phyloP scores from a whole-genome alignment of 1,140 invertebrate genomes.

The Brachionus rotundiformis region DNA sequence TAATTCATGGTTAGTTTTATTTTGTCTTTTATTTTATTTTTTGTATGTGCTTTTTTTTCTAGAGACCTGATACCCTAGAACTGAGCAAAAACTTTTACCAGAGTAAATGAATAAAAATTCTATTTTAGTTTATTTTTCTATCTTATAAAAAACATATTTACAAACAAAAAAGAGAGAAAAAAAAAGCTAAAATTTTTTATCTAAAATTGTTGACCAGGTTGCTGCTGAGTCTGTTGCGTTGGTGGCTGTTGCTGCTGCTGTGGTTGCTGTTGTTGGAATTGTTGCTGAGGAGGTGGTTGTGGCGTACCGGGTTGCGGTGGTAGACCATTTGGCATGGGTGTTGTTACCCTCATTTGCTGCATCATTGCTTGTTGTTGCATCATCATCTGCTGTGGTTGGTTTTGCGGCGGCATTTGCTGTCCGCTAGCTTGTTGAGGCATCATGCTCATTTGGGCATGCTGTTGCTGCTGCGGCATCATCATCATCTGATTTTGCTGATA shows the following conservation, averaged over 20 bases:
- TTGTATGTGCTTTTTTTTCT: too few species aligned
- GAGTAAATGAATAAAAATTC: too few species aligned
- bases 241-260: not conserved
- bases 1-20: not conserved
- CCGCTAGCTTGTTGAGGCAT: not conserved
- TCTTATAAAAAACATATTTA: constrained; percentile 7
- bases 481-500: constrained; percentile 40
- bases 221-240: not conserved
- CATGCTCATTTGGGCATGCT: constrained; percentile 7
- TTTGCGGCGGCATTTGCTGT: constrained; percentile 15
- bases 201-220: not conserved
- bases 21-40: not conserved
- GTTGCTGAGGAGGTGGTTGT: too few species aligned
- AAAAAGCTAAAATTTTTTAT: not conserved
- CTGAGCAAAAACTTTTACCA: too few species aligned
- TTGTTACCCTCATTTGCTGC: constrained; percentile 20
- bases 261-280: not conserved
- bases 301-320: not conserved
- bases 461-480: constrained; percentile 44
- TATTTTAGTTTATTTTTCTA: too few species aligned
- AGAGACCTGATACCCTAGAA: too few species aligned
- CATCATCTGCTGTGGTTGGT: not conserved
- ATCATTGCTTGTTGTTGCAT: constrained; percentile 32
- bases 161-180: not conserved
- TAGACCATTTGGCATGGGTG: not conserved